These are phyloP conservation scores for Chromoteleia sp. DNA, from an alignment of 2,888 invertebrate genomes.

Conservation along the genomic window DNA sequence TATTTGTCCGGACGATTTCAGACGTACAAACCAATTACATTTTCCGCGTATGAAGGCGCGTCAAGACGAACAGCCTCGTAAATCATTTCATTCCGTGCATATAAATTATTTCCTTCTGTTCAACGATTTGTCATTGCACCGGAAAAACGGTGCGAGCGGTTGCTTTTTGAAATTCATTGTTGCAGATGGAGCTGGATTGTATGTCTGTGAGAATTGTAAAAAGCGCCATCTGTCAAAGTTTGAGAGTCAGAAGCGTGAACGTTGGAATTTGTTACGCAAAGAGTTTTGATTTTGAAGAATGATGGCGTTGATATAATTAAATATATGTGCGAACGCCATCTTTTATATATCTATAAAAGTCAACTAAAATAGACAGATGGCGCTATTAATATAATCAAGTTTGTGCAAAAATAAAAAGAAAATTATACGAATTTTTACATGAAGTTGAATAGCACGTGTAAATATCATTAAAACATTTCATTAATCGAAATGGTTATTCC, in stretches of 20 bases:
- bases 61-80: slow-evolving; percentile 43
- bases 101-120: slow-evolving; percentile 53
- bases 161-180: slow-evolving; percentile 5
- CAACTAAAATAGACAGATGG: neutral
- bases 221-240: slow-evolving; percentile 1
- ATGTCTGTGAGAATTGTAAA: neutral
- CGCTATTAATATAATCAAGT: neutral
- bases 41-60: slow-evolving; percentile 32
- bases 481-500: neutral
- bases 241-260: neutral
- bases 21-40: slow-evolving; percentile 48
- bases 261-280: neutral
- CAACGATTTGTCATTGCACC: slow-evolving; percentile 40
- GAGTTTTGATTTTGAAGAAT: neutral
- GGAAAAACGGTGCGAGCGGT: slow-evolving; percentile 6
- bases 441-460: no score
- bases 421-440: no score
- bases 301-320: neutral
- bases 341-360: neutral
- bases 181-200: neutral
- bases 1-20: slow-evolving; percentile 38
- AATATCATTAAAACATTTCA: neutral
- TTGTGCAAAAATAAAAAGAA: no score
- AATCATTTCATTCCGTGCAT: slow-evolving; percentile 50
- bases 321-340: neutral